Evolutionary conservation across 2,113 vertebrate species (phyloP), one percentile per base, ranked within the genome.

Genomic region (Fulica atra): DNA sequence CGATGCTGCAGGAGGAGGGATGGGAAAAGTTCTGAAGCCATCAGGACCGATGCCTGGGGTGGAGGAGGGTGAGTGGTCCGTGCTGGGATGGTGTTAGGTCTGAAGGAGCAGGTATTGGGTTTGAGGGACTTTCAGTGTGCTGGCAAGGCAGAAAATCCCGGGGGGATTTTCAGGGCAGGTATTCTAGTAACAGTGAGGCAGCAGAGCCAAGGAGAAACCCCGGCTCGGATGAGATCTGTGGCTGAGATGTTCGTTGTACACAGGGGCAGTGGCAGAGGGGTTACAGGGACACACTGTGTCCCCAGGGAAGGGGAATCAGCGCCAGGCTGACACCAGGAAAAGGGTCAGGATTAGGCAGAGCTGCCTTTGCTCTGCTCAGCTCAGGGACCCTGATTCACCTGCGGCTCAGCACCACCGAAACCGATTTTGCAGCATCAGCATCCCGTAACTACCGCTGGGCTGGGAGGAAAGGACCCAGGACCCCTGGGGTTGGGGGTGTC

Each of bases 391-490:
- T 2, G 10, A 7, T 9, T 36, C 44, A 16, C 44, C 21, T 21
- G 0, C 7, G 15, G 26, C 54, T 68, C 29, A 4, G 13, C 6
- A 10, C 19, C 44, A 29, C 57, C 7, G 1, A 48, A 70, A 16
- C 4, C 1, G 0, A 9, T 66, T 44, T 59, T 21, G 15, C 33
- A 33, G 6, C 36, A 33, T 11, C 54, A 46, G 17, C 44, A 10
- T 25, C 36, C 51, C 1, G 0, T 38, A 35, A 23, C 7, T 4
- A 42, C 35, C 0, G 1, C 7, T 0, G 1, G 26, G 36, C 19
- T 53, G 33, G 40, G 50, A 56, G 40, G 38, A 25, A 16, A 46
- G 10, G 11, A 46, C 36, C 20, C 13, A 3, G 25, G 13, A 19
- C 13, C 28, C 16, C 8, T 3, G 8, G 26, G 48, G 48, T 12